Evolutionary conservation across 1,140 invertebrate species (phyloP).

Genomic region (Euwallacea similis): DNA sequence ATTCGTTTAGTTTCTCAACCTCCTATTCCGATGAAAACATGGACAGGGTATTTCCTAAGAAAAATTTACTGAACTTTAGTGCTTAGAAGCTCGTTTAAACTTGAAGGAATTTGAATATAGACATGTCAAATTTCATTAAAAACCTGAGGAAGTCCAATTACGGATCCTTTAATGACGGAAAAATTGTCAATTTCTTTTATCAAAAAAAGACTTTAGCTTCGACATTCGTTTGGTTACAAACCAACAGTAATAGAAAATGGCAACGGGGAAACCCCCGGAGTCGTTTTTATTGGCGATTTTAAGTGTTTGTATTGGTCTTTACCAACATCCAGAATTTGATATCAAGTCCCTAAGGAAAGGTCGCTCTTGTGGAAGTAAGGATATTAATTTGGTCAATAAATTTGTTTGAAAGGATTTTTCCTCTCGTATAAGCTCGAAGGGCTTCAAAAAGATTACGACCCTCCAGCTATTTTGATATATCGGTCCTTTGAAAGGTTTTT

Average conservation of each 20-base stretch:
- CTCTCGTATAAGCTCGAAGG: background rate
- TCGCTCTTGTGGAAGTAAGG: constrained; percentile 1
- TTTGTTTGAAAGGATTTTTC: constrained; percentile 17
- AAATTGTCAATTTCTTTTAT: background rate
- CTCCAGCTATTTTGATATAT: background rate
- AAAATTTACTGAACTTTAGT: no score
- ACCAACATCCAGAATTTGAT: background rate
- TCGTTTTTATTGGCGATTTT: background rate
- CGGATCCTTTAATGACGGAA: background rate
- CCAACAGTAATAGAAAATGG: background rate
- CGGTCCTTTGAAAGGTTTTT: no score
- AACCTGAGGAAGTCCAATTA: background rate
- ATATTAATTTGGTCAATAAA: constrained; percentile 17
- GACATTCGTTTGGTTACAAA: no score
- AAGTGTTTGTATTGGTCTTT: constrained; percentile 12
- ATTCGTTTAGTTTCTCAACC: no score
- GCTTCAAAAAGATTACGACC: constrained; percentile 6
- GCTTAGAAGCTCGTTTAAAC: no score
- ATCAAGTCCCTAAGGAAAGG: background rate
- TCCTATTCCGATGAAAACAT: no score
- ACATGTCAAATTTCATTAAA: no score
- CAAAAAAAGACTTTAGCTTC: background rate
- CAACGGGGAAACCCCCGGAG: background rate
- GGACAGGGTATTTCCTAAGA: no score
- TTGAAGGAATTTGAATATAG: no score